phyloP scores from a whole-genome alignment of 2,113 vertebrate genomes.

The Saguinus imperator region DNA sequence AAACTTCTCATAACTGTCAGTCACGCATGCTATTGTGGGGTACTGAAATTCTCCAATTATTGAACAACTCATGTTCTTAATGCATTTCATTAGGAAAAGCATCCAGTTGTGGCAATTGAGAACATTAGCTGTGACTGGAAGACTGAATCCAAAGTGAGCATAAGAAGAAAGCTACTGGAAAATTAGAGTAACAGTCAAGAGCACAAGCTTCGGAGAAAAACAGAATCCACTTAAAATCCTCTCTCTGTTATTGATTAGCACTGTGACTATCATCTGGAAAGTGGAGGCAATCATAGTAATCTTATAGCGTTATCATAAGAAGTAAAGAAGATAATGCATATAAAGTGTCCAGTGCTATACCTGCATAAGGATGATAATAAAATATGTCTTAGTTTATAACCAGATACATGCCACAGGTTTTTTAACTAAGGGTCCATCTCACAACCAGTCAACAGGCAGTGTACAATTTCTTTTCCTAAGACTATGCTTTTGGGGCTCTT shows the following conservation, averaged over 20 bases:
- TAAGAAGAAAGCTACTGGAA: neutral
- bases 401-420: neutral
- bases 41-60: neutral
- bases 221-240: neutral
- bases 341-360: neutral
- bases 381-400: neutral
- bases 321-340: neutral
- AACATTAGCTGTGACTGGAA: neutral
- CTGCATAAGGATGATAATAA: neutral
- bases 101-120: neutral
- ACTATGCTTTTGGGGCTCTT: neutral
- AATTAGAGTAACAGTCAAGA: neutral
- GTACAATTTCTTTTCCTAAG: neutral
- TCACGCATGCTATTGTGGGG: neutral
- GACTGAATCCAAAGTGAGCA: neutral
- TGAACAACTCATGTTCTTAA: neutral
- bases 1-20: neutral
- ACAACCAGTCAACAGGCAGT: neutral
- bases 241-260: neutral
- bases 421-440: neutral
- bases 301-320: neutral
- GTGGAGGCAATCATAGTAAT: neutral
- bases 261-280: neutral
- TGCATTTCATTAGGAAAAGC: neutral
- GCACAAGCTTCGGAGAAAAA: neutral